phyloP scores from a whole-genome alignment of 1,140 invertebrate species.

The Popillia japonica region DNA sequence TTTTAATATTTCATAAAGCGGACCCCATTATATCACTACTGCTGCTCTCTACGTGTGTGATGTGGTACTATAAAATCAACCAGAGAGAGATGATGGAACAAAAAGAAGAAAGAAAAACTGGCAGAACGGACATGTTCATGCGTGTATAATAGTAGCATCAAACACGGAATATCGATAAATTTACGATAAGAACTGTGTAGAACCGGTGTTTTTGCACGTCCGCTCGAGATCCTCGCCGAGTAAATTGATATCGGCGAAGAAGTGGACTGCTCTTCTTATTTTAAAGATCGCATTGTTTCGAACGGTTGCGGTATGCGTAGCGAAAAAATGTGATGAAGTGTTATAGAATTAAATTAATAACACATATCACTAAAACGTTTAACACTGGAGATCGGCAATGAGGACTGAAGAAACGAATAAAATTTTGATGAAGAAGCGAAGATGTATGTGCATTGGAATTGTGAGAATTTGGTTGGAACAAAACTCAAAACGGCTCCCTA shows the following conservation, averaged over 20 bases:
- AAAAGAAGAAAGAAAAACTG: not conserved
- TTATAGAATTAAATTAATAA: no score
- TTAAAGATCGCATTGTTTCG: no score
- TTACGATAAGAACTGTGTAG: not conserved
- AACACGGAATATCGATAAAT: not conserved
- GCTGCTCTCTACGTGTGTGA: not conserved
- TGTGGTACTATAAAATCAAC: not conserved
- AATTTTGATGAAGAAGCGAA: no score
- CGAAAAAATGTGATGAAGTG: no score
- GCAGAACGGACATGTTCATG: not conserved
- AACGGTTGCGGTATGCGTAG: no score
- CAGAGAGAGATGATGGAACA: no score
- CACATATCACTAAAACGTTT: no score
- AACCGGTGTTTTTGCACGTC: constrained; percentile 9
- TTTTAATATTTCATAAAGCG: constrained; percentile 19
- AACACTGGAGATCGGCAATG: no score
- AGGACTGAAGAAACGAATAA: no score
- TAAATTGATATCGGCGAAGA: not conserved
- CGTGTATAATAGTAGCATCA: not conserved
- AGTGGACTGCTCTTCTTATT: not conserved
- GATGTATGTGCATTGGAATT: no score
- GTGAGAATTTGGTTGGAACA: no score
- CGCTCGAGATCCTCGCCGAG: not conserved
- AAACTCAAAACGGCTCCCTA: no score
- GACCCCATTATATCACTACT: not conserved